Base-by-base conservation (phyloP, 2,888 invertebrate species). In the Acrobasis suavella region DNA sequence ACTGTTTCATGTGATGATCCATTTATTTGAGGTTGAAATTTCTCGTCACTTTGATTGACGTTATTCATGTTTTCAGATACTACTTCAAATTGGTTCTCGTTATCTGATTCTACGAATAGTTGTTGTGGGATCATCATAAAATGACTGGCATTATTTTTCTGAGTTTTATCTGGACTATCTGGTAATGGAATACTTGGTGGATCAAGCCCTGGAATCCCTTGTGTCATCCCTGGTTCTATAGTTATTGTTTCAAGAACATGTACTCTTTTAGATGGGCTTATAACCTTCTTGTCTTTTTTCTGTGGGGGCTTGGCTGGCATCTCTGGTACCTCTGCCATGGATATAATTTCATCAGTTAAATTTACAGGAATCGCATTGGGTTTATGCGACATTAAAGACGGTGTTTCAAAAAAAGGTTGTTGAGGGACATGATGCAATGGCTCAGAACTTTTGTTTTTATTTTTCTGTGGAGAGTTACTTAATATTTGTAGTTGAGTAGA, bases 171-270 rank as follows among this genome's bases (percentile, higher is more conserved):
- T 17, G 62, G 37, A 16, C 15, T 55, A 17, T 54, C 32, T 6
- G 49, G 42, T 37, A 46, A 58, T 52, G 68, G 42, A 15, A 52
- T 59, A 22, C 5, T 54, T 22, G 37, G 38, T 16, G 56, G 38
- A 22, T 54, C 52, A 59, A 52, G 42, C 9, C 17, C 52, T 39
- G 51, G 50, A 51, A 64, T 22, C 37, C 14, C 67, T 54, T 64
- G 50, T 42, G 62, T 52, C 32, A 14, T 63, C 50, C 64, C 72
- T 38, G 86, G 76, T 60, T 72, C 74, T 62, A 90, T 83, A 42
- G 82, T 87, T 46, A 91, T 75, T 38, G 88, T 83, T 80, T 90
- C 91, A 61, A 91, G 69, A 52, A 91, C 71, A 63, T 85, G 82
- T 42, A 91, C 86, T 67, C 77, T 82, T 69, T 89, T 91, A 32